Percentiles rank a stretch among this genome's conserved stretches.
Evolutionary conservation across 2,797 vertebrate species (phyloP).

Genomic region (Rhinophrynus dorsalis): DNA sequence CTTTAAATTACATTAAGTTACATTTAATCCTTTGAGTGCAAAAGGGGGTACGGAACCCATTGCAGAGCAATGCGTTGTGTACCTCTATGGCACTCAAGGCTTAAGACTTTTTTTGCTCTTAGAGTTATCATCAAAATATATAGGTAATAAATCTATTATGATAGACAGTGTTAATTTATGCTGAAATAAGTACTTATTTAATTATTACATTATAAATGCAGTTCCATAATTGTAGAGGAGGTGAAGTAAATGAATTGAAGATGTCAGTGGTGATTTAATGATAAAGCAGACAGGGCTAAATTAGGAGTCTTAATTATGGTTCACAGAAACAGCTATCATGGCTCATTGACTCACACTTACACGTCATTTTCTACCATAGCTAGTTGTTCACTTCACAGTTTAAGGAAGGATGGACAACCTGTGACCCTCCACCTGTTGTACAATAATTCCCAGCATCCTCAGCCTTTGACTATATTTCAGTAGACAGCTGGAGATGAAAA

Average conservation of each 20-base stretch:
- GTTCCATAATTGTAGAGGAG: constrained; percentile 11
- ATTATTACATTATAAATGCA: constrained; percentile 23
- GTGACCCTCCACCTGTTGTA: no score
- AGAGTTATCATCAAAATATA: no score
- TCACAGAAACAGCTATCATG: constrained; percentile 33
- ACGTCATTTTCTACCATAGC: constrained; percentile 7
- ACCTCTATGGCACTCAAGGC: no score
- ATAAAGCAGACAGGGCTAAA: constrained; percentile 29
- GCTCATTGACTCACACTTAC: constrained; percentile 27
- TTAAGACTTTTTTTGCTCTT: no score
- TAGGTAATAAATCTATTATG: no score
- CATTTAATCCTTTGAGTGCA: no score
- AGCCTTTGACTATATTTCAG: no score
- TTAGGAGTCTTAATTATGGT: constrained; percentile 29
- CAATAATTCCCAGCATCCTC: no score
- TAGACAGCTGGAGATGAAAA: no score
- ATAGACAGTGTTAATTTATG: not conserved
- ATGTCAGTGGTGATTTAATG: constrained; percentile 24
- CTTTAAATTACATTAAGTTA: no score
- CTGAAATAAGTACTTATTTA: constrained; percentile 18
- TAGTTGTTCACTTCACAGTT: not conserved
- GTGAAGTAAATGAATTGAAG: constrained; percentile 33
- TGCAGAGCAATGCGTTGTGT: no score
- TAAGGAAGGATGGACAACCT: not conserved
- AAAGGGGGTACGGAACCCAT: no score